Evolutionary conservation across 2,797 vertebrate species (phyloP).

Genomic region (Onychomys leucogaster): DNA sequence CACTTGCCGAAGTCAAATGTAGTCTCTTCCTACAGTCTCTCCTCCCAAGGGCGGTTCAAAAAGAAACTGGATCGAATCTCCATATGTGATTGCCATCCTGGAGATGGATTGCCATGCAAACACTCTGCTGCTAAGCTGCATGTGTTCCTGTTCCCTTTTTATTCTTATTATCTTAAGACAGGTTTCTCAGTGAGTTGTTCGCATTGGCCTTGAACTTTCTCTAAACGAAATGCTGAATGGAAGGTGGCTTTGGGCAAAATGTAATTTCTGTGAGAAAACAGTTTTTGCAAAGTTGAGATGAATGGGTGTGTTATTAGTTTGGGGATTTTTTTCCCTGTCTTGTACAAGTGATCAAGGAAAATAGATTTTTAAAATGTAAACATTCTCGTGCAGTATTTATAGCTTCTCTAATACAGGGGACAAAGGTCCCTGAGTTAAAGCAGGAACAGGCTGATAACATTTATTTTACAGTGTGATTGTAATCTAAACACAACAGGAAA

Average conservation of each 20-base stretch:
- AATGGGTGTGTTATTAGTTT: conserved; percentile 68
- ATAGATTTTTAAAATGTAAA: conserved; percentile 82
- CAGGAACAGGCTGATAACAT: conserved; percentile 72
- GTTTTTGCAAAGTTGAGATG: conserved; percentile 65
- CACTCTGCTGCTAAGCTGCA: not conserved
- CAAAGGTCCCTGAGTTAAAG: conserved; percentile 75
- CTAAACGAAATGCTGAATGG: not conserved
- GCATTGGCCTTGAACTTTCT: not conserved
- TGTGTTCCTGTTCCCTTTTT: not conserved
- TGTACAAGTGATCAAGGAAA: conserved; percentile 79
- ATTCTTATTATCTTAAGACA: not conserved
- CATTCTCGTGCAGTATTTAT: conserved; percentile 77
- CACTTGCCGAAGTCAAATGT: not conserved
- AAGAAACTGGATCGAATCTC: not conserved
- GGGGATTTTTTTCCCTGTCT: conserved; percentile 44
- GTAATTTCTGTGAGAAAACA: conserved; percentile 58
- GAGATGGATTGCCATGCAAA: not conserved
- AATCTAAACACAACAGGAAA: conserved; percentile 81
- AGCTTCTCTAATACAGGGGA: conserved; percentile 76
- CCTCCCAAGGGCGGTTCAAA: not conserved
- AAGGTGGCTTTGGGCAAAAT: conserved; percentile 38
- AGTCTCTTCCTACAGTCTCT: not conserved
- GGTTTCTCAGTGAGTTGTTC: not conserved
- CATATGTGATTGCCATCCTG: rapidly evolving
- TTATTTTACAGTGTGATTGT: conserved; percentile 77